Base-by-base conservation (phyloP, 30 jellyfish, hydroid and myxozoan species). In the Aurelia coerulea region DNA sequence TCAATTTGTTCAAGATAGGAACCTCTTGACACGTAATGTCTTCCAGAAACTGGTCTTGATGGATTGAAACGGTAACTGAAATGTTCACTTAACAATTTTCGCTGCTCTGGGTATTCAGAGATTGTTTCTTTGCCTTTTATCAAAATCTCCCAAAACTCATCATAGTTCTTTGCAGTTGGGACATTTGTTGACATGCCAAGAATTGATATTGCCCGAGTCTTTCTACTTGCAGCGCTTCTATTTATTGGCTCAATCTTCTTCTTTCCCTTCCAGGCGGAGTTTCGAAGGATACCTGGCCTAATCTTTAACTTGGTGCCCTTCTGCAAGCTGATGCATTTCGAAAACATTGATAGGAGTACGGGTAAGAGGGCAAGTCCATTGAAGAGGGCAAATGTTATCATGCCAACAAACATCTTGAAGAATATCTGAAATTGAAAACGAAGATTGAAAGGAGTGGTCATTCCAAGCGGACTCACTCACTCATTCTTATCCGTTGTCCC, bases 391-490 rank as follows among this genome's bases (percentile, higher is more conserved):
- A 88, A 74, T 4, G 62, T 2, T 10, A 88, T 74, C 72, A 88
- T 88, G 51, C 96, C 96, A 54, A 88, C 78, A 52, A 88, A 79
- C 96, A 88, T 88, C 65, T 88, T 88, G 88, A 88, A 88, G 74
- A 88, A 88, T 17, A 73, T 79, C 83, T 65, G 80, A 37, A 59
- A 79, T 34, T 29, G 32, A 76, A 56, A 6, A 42, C 18, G 37
- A 33, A 13, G 82, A 35, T 14, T 10, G 29, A 23, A 23, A 37
- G 49, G 51, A 39, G 51, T 39, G 6, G 51, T 23, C 29, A 23
- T 23, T 23, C 29, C 29, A 23, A 23, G 29, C 29, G 29, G 29
- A 23, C 29, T 23, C 29, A 23, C 29, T 23, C 29, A 23, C 29
- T 23, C 29, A 23, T 23, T 23, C 29, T 23, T 23, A 23, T 23